These are phyloP conservation scores for Acromyrmex heyeri DNA, from an alignment of 1,140 invertebrate species.

Conservation along the genomic window DNA sequence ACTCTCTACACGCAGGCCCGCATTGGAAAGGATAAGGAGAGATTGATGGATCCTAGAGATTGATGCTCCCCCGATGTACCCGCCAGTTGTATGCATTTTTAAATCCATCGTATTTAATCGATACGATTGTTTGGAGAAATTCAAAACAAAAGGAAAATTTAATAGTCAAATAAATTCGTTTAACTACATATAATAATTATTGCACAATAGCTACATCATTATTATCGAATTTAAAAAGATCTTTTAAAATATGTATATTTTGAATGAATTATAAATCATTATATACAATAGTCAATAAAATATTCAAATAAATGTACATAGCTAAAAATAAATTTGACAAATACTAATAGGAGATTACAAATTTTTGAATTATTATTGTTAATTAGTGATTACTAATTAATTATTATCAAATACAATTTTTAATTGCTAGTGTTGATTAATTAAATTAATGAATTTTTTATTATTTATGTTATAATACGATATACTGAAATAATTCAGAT, in stretches of 20 bases:
- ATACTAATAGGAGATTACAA: background rate
- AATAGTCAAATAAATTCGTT: background rate
- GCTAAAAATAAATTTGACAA: background rate
- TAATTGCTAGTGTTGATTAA: background rate
- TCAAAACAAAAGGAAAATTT: background rate
- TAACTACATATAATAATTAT: background rate
- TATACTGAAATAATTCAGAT: background rate
- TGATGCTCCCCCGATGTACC: background rate
- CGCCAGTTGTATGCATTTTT: background rate
- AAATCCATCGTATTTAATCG: background rate
- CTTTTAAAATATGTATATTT: background rate
- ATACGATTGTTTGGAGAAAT: background rate
- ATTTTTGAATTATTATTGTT: background rate
- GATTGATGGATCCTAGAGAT: constrained; percentile 44
- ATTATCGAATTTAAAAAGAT: background rate
- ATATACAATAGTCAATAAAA: background rate
- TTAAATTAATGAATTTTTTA: background rate
- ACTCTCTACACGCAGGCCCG: constrained; percentile 58
- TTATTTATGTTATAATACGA: background rate
- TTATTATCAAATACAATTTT: background rate
- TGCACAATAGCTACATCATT: background rate
- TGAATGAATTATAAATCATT: background rate
- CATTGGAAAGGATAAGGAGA: constrained; percentile 41
- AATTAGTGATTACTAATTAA: background rate
- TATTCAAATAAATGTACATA: background rate